Evolutionary conservation across 2,888 invertebrate species (phyloP).

Genomic region (Synanthedon vespiformis): DNA sequence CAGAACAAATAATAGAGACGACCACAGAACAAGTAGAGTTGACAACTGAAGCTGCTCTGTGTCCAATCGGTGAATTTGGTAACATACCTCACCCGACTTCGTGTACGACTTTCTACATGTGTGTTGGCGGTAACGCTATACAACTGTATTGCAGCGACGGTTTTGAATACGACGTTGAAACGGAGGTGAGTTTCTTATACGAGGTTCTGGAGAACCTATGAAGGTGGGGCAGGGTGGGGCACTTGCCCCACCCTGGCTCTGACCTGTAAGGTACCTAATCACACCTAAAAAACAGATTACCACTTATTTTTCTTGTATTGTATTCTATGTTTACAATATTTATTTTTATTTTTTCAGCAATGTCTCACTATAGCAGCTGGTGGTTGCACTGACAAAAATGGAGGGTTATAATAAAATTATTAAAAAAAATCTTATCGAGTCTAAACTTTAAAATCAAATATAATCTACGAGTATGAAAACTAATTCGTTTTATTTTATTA

Average conservation of each 20-base stretch:
- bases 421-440: no score
- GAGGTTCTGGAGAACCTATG: no score
- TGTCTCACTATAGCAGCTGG: background rate
- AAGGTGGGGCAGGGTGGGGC: no score
- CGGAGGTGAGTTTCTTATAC: background rate
- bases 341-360: background rate
- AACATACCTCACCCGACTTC: slow-evolving; percentile 24
- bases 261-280: no score
- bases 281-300: no score
- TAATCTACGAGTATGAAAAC: no score
- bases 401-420: no score
- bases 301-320: no score
- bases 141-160: slow-evolving; percentile 19
- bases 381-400: background rate
- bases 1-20: background rate
- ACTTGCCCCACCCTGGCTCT: no score
- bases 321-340: no score
- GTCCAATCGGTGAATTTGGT: slow-evolving; percentile 20
- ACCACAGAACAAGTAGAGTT: background rate
- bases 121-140: slow-evolving; percentile 20
- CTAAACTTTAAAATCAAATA: no score
- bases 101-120: slow-evolving; percentile 29
- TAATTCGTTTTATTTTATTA: no score
- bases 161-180: slow-evolving; percentile 20
- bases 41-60: slow-evolving; percentile 8